Base-by-base conservation (phyloP, 2,113 vertebrate species). In the Quiscalus mexicanus region DNA sequence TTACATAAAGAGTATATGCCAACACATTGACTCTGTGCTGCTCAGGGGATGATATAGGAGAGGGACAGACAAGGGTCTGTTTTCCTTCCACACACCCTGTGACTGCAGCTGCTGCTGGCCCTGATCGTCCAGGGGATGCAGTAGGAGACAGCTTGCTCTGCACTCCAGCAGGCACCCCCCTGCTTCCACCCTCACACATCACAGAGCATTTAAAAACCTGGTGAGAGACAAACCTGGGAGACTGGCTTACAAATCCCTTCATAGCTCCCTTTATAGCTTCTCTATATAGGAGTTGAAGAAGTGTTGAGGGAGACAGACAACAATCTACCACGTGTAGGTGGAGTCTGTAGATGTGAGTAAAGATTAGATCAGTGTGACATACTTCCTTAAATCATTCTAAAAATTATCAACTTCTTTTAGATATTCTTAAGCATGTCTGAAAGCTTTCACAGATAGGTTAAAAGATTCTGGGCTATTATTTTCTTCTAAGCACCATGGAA, bases 251-350 rank as follows among this genome's bases (percentile, higher is more conserved):
- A 84, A 60, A n/a, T 64, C 27, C 39, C 82, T 67, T 27, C 3
- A 3, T 28, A 52, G 27, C 30, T 79, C 15, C 11, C 28, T 49
- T 74, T 70, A 50, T 31, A 37, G 44, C 49, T 88, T 79, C 64
- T 53, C 15, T 19, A 3, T 14, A 7, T 7, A 42, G 30, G 82
- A 64, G 65, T 1, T 63, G 49, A 42, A 64, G 30, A 58, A 21
- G 19, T 35, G 18, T 8, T 37, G 24, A 44, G 17, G 16, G 41
- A 74, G 35, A 74, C 35, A 71, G 30, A 67, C 20, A 67, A 58
- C 6, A 3, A 39, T n/a, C 59, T 58, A 23, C 8, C 12, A 6
- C 0, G 0, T 52, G 52, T 60, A 63, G 30, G 10, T 18, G 5
- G 19, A 60, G 14, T 21, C 25, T 67, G 28, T 25, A 59, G 56